phyloP scores from a whole-genome alignment of 2,113 vertebrate genomes.

The Tachysurus fulvidraco region DNA sequence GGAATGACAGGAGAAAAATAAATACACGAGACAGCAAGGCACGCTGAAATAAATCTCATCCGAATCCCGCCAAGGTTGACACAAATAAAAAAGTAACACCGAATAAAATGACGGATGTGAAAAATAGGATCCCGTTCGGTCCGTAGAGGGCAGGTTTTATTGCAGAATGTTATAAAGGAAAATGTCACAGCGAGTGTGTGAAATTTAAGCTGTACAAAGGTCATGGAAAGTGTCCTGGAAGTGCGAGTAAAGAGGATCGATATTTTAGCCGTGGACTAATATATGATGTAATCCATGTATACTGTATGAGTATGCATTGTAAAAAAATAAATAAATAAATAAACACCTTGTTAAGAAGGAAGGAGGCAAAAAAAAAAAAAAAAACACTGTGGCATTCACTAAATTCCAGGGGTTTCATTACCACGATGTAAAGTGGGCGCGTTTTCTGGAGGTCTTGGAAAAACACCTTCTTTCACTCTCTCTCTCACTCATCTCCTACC shows the following conservation, averaged over 20 bases:
- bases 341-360: neutral
- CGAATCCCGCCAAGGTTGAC: conserved; percentile 40
- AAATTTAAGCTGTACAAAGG: conserved; percentile 22
- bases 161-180: conserved; percentile 35
- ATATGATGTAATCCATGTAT: neutral
- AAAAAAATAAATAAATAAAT: neutral
- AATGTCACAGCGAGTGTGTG: conserved; percentile 35
- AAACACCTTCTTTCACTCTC: too few relatives aligned
- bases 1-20: conserved; percentile 52
- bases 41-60: conserved; percentile 47
- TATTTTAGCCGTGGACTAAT: neutral
- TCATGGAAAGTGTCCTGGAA: neutral
- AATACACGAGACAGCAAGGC: conserved; percentile 35
- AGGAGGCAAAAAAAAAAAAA: too few relatives aligned
- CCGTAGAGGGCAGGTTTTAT: conserved; percentile 32
- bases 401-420: too few relatives aligned
- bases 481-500: too few relatives aligned
- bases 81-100: conserved; percentile 50
- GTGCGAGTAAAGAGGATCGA: neutral
- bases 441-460: too few relatives aligned
- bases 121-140: conserved; percentile 28
- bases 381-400: too few relatives aligned
- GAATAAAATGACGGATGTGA: conserved; percentile 38
- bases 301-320: neutral
- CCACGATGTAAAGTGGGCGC: too few relatives aligned